Percentiles rank a stretch among this genome's conserved stretches.
Conservation (phyloP, 2,113 vertebrate species). For the Esox niger region DNA sequence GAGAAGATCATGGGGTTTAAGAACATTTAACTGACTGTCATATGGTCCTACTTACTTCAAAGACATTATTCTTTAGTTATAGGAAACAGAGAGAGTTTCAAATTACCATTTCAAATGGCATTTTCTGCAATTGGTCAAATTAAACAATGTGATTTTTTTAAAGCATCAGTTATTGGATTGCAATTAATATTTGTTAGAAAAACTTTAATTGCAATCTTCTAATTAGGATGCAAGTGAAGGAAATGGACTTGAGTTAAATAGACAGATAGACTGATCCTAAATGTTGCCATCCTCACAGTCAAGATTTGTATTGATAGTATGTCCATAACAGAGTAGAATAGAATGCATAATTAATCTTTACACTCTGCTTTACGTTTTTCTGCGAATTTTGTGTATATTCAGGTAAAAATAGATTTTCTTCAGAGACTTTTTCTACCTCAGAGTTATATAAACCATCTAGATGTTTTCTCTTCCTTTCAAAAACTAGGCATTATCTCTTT, state of each 20-base stretch:
- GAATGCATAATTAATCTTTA: neutral
- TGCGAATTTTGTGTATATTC: too few species aligned
- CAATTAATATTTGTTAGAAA: neutral
- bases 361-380: neutral
- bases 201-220: slow-evolving; percentile 10
- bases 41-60: neutral
- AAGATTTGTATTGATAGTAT: too few species aligned
- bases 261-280: too few species aligned
- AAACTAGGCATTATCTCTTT: neutral
- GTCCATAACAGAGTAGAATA: too few species aligned
- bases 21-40: neutral
- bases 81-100: neutral
- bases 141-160: neutral
- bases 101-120: slow-evolving; percentile 11
- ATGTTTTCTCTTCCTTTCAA: neutral
- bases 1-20: neutral
- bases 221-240: slow-evolving; percentile 17
- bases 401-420: too few species aligned
- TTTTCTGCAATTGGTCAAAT: slow-evolving; percentile 1
- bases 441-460: neutral
- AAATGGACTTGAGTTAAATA: too few species aligned
- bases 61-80: neutral
- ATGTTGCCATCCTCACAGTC: too few species aligned
- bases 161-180: neutral
- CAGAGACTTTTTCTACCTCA: neutral